Conservation (phyloP, 1,140 invertebrate species). For the Calliphora vicina region DNA sequence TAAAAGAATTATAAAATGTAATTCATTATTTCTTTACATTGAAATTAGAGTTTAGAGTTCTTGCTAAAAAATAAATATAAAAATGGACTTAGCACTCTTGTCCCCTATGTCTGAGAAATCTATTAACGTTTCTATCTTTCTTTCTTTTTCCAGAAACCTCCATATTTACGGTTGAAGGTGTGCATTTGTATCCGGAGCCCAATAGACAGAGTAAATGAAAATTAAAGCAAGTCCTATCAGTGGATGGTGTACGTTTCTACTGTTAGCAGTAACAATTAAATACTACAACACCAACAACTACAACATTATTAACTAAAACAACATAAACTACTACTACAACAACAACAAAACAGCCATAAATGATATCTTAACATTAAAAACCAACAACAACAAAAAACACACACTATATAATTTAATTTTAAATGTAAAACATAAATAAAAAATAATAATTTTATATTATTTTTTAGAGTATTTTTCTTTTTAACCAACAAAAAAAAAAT, state of each 20-base stretch:
- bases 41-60: too few relatives aligned
- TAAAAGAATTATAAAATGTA: too few relatives aligned
- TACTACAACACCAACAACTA: slow-evolving; percentile 10
- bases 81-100: too few relatives aligned
- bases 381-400: neutral
- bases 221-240: slow-evolving; percentile 64
- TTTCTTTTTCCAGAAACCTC: slow-evolving; percentile 79
- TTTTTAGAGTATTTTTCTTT: neutral
- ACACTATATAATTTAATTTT: neutral
- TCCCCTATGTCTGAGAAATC: too few relatives aligned
- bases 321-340: slow-evolving; percentile 11
- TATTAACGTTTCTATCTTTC: neutral
- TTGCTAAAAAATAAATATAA: too few relatives aligned
- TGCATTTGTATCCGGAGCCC: slow-evolving; percentile 76
- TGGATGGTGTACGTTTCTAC: slow-evolving; percentile 64
- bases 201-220: slow-evolving; percentile 64
- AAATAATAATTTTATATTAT: neutral
- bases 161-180: slow-evolving; percentile 91
- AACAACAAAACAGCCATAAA: slow-evolving; percentile 31
- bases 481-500: neutral
- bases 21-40: too few relatives aligned
- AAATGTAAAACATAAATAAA: neutral
- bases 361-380: slow-evolving; percentile 8
- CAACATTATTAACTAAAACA: slow-evolving; percentile 3
- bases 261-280: slow-evolving; percentile 51